Evolutionary conservation across 2,797 vertebrate species (phyloP), one percentile per base, ranked within the genome.

Genomic region (Somateria mollissima): DNA sequence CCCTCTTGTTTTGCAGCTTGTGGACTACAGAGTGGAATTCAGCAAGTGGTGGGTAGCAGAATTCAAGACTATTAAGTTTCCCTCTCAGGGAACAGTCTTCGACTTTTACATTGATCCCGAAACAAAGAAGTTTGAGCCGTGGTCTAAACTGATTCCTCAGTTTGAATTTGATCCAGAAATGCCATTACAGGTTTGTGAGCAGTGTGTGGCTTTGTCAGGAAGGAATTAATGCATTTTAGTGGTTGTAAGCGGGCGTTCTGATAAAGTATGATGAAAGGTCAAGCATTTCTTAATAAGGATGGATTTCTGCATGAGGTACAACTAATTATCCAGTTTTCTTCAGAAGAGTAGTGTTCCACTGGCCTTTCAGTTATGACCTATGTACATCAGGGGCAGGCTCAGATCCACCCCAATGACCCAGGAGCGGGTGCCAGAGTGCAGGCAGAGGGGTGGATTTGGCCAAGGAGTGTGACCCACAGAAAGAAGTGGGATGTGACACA

Each of bases 61-160:
- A 97, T 99, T 99, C 98, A 99, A 99, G 98, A 98, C 98, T 21
- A 97, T 99, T 97, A 99, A 99, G 98, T 99, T 99, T 95, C 99
- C 99, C 8, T 98, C 99, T 74, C 99, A 99, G 76, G 99, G 99
- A 91, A 99, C 99, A 2, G 97, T 99, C 90, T 99, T 99, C 86
- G 99, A 99, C 97, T 99, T 98, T 93, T 99, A 99, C 96, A 98
- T 99, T 13, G 99, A 99, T 96, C 97, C 98, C 0, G 98, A 99
- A 94, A 99, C 96, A 11, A 99, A 99, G 96, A 99, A 98, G 96
- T 99, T 99, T 74, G 99, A 99, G 93, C 98, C 98, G 57, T 99
- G 99, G 99, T 98, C 99, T 92, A 99, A 98, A 92, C 98, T 99
- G 76, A 98, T 99, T 81, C 99, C 99, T 9, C 97, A 85, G 73